phyloP scores from a whole-genome alignment of 2,888 invertebrate species.

The Polydrusus pterygomalis region DNA sequence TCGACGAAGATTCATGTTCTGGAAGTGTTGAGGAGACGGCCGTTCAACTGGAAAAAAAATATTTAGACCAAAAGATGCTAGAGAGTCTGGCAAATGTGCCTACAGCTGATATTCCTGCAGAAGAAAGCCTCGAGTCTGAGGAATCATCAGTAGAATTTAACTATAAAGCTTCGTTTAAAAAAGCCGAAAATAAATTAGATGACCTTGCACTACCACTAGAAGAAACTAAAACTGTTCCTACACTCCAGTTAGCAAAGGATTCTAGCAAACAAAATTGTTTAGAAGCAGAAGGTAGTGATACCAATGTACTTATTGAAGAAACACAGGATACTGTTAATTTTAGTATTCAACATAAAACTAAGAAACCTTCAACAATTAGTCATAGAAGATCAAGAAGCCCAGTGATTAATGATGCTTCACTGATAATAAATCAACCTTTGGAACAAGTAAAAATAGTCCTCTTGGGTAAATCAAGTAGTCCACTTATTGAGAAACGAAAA shows the following conservation, averaged over 20 bases:
- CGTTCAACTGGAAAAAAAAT: background rate
- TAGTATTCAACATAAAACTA: constrained; percentile 28
- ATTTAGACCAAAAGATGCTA: background rate
- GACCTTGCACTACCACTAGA: background rate
- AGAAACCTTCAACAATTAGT: background rate
- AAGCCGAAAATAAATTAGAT: constrained; percentile 8
- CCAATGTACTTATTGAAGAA: constrained; percentile 42
- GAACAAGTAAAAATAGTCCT: constrained; percentile 32
- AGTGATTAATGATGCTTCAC: background rate
- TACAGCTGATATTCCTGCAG: background rate
- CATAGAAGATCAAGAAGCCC: background rate
- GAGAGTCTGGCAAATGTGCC: background rate
- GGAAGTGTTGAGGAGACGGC: constrained; percentile 30
- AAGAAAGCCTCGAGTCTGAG: constrained; percentile 8
- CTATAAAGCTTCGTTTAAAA: background rate
- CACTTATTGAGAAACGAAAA: constrained; percentile 15
- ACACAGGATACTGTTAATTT: constrained; percentile 38
- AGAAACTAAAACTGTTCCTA: background rate
- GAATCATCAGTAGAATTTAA: constrained; percentile 16
- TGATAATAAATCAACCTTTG: constrained; percentile 24
- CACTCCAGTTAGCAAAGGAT: constrained; percentile 1
- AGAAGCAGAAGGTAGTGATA: constrained; percentile 27
- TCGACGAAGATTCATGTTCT: constrained; percentile 53
- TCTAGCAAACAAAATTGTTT: constrained; percentile 6
- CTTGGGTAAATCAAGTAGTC: constrained; percentile 38